Percentiles rank a stretch among this genome's conserved stretches.
Conservation (phyloP, 92 coral and sea anemone genomes). For the Porites rus region DNA sequence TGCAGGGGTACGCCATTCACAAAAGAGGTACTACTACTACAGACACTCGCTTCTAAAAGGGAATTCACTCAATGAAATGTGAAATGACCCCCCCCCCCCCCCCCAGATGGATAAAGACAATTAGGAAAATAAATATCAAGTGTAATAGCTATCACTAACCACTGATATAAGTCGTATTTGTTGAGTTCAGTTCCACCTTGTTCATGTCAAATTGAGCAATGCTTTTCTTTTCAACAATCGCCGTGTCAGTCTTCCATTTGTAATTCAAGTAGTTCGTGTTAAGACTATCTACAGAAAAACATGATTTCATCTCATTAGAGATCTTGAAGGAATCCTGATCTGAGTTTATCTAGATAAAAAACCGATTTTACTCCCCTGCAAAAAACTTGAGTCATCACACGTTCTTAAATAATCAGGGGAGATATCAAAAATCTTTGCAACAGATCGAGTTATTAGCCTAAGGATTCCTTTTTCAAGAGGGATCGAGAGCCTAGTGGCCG, state of each 20-base stretch:
- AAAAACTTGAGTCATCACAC: too few species aligned
- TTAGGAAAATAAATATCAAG: background rate
- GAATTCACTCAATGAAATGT: too few species aligned
- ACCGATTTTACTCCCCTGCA: too few species aligned
- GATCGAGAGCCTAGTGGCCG: too few species aligned
- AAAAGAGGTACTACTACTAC: too few species aligned
- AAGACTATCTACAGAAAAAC: slow-evolving; percentile 44
- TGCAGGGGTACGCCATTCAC: too few species aligned
- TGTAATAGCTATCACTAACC: slow-evolving; percentile 6
- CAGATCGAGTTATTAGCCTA: too few species aligned
- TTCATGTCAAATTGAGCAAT: slow-evolving; percentile 64
- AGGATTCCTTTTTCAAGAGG: too few species aligned
- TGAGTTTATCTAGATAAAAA: background rate
- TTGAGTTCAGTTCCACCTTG: slow-evolving; percentile 2
- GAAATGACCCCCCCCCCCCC: background rate
- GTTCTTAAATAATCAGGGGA: too few species aligned
- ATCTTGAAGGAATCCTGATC: background rate
- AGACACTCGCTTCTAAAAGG: too few species aligned
- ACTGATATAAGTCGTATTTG: background rate
- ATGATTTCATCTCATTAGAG: background rate
- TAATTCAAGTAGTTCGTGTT: slow-evolving; percentile 32
- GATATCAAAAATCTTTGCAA: too few species aligned
- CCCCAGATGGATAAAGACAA: background rate
- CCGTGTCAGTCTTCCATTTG: slow-evolving; percentile 37
- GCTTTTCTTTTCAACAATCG: slow-evolving; percentile 29